phyloP scores from a whole-genome alignment of 2,888 invertebrate genomes.

The Pollenia labialis region DNA sequence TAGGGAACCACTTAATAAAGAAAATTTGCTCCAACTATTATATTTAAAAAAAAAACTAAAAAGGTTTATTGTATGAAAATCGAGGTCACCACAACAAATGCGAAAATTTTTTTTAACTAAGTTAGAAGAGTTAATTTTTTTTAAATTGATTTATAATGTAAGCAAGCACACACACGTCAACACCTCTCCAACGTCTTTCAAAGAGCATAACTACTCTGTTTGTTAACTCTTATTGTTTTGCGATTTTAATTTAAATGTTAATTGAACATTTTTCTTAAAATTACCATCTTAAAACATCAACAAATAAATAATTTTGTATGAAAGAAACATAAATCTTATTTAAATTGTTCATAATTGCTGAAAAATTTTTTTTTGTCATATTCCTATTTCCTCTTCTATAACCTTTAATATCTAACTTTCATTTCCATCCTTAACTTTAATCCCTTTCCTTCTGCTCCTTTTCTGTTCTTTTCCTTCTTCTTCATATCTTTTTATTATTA shows the following conservation, averaged over 20 bases:
- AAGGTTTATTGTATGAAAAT: slow-evolving; percentile 47
- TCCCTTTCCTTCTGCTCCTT: slow-evolving; percentile 35
- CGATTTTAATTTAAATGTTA: slow-evolving; percentile 69
- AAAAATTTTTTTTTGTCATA: slow-evolving; percentile 40
- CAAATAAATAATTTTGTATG: background rate
- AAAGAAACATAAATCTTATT: background rate
- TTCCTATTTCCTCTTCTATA: slow-evolving; percentile 9
- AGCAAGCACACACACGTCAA: slow-evolving; percentile 83
- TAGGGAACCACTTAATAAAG: slow-evolving; percentile 62
- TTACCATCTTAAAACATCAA: slow-evolving; percentile 9
- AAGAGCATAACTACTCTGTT: slow-evolving; percentile 61
- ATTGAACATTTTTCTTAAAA: slow-evolving; percentile 29
- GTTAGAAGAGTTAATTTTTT: slow-evolving; percentile 23
- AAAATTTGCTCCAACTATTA: slow-evolving; percentile 76
- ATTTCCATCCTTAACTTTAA: slow-evolving; percentile 10
- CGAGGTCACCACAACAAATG: slow-evolving; percentile 52
- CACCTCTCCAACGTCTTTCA: slow-evolving; percentile 76
- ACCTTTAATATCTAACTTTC: slow-evolving; percentile 33
- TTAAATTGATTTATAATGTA: slow-evolving; percentile 41
- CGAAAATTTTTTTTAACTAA: slow-evolving; percentile 54
- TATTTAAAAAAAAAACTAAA: slow-evolving; percentile 26
- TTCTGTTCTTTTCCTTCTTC: background rate
- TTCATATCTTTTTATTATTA: background rate
- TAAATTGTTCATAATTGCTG: background rate
- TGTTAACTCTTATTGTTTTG: slow-evolving; percentile 65